phyloP scores from a whole-genome alignment of 2,888 invertebrate species.

The Drosophila niveifrons region DNA sequence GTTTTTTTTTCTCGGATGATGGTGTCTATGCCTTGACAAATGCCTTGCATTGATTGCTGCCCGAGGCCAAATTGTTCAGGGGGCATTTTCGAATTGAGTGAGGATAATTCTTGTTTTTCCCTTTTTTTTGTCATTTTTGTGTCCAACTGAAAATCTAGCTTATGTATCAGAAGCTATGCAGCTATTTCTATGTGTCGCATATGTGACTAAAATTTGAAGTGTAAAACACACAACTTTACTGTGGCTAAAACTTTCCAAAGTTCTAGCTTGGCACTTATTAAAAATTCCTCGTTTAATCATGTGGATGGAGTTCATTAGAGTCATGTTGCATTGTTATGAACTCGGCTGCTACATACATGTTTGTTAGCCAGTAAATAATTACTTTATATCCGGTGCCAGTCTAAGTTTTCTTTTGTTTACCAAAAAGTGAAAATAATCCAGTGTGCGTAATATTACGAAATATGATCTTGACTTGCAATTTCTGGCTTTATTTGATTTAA shows the following conservation, averaged over 20 bases:
- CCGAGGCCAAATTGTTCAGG: slow-evolving; percentile 31
- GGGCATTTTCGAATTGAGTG: slow-evolving; percentile 13
- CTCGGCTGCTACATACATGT: too few species aligned
- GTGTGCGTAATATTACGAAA: not conserved
- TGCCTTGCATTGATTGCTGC: slow-evolving; percentile 58
- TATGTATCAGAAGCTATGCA: not conserved
- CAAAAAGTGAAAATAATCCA: too few species aligned
- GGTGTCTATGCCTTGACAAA: slow-evolving; percentile 52
- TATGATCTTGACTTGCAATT: not conserved
- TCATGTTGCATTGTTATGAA: too few species aligned
- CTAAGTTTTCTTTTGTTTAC: not conserved
- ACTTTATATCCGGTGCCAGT: not conserved
- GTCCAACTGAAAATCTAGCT: not conserved
- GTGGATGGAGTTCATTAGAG: not conserved
- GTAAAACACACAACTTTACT: not conserved
- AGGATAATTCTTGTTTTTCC: not conserved
- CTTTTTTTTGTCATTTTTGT: not conserved
- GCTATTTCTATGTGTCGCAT: not conserved
- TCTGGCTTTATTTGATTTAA: not conserved
- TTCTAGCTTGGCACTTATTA: not conserved
- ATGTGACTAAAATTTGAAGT: not conserved
- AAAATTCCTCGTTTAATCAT: not conserved
- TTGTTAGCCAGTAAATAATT: not conserved
- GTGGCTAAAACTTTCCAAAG: not conserved
- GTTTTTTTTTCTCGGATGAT: slow-evolving; percentile 8